A percentile compares a stretch with the other conserved stretches of the same genome.
Evolutionary conservation across 64 coral and sea anemone genomes (phyloP).

Genomic region (Astreopora myriophthalma): DNA sequence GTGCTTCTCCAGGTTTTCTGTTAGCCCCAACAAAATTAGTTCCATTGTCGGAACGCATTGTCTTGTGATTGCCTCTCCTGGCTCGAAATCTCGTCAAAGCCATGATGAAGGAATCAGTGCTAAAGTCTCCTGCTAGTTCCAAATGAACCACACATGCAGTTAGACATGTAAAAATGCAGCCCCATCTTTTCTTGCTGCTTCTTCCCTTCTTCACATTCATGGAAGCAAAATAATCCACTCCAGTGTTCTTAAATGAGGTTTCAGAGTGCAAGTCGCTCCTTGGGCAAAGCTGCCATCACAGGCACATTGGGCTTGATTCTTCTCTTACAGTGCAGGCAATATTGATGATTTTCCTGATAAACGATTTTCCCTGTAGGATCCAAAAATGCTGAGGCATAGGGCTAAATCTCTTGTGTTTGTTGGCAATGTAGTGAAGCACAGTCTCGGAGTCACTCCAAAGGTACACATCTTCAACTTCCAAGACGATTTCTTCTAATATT

Average conservation of each 20-base stretch:
- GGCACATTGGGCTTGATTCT: not conserved
- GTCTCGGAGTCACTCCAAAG: conserved; percentile 14
- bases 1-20: not conserved
- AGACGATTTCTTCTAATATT: not conserved
- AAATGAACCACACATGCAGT: conserved; percentile 5
- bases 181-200: not conserved
- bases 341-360: not conserved
- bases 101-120: conserved; percentile 39
- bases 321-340: no score
- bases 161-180: conserved; percentile 60
- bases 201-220: conserved; percentile 38
- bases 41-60: conserved; percentile 17
- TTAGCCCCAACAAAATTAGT: conserved; percentile 17
- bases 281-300: conserved; percentile 6
- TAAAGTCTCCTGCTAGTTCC: conserved; percentile 28
- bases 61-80: conserved; percentile 17
- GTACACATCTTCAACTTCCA: not conserved
- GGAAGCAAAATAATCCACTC: conserved; percentile 48
- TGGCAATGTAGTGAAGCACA: not conserved
- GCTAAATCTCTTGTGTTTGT: not conserved
- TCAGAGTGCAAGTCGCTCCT: not conserved
- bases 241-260: not conserved
- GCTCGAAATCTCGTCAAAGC: not conserved
- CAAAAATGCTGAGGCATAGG: not conserved
- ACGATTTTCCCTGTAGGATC: not conserved